A percentile compares a stretch with the other conserved stretches of the same genome.
Evolutionary conservation across 2,797 vertebrate genomes (phyloP).

Genomic region (Meriones psammophilus): DNA sequence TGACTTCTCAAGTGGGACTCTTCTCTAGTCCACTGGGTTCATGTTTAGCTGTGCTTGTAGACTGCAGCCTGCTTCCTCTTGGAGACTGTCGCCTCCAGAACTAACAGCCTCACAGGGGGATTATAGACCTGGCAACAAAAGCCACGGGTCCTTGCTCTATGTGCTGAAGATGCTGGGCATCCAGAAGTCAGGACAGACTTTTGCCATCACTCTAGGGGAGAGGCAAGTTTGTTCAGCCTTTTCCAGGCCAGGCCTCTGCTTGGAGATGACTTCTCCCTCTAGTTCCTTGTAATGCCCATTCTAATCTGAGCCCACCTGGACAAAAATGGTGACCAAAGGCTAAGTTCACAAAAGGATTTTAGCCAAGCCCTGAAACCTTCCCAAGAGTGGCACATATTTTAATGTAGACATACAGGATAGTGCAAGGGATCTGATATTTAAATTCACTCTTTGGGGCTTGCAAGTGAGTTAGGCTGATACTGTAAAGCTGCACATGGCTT

Average conservation of each 20-base stretch:
- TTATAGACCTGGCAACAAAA: neutral
- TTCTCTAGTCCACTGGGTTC: neutral
- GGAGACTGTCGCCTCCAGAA: neutral
- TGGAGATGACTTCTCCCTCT: neutral
- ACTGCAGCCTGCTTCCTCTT: neutral
- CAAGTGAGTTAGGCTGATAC: neutral
- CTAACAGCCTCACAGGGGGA: neutral
- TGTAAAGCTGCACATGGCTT: neutral
- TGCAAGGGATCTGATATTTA: neutral
- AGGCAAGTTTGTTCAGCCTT: neutral
- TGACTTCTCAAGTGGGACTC: constrained; percentile 3
- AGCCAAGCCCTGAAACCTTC: neutral
- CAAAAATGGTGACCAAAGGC: constrained; percentile 42
- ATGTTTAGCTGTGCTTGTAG: neutral
- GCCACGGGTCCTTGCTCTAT: neutral
- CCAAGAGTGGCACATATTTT: neutral
- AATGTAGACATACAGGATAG: neutral
- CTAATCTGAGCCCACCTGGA: constrained; percentile 42
- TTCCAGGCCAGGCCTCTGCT: neutral
- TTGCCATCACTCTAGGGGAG: neutral
- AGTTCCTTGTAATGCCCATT: neutral
- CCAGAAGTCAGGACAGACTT: neutral
- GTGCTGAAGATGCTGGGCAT: neutral
- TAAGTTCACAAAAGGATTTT: constrained; percentile 26
- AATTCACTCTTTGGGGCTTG: neutral